phyloP scores from a whole-genome alignment of 2,888 invertebrate genomes.

The Eutolmus rufibarbis region DNA sequence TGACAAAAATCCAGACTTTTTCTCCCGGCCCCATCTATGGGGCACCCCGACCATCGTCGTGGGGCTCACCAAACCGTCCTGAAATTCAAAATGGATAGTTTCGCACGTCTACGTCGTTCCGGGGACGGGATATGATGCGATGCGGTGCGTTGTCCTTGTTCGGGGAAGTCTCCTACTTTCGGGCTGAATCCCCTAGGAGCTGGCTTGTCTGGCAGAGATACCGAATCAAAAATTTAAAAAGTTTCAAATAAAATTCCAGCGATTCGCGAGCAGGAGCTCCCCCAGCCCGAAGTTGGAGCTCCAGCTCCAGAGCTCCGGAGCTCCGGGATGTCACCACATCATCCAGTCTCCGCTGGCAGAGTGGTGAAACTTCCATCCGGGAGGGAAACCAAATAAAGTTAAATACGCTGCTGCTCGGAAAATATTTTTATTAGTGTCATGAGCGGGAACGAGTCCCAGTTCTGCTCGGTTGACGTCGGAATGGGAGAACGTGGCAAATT shows the following conservation, averaged over 20 bases:
- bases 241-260: constrained; percentile 30
- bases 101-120: not conserved
- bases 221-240: constrained; percentile 39
- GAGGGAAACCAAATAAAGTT: constrained; percentile 33
- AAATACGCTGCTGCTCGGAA: constrained; percentile 25
- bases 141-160: constrained; percentile 4
- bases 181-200: not conserved
- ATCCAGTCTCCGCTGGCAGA: not conserved
- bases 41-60: not conserved
- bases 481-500: not conserved
- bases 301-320: not conserved
- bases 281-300: not conserved
- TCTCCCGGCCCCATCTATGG: not conserved
- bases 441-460: not conserved
- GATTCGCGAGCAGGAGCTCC: not conserved
- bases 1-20: not conserved
- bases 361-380: not conserved
- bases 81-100: constrained; percentile 14
- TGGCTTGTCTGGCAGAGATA: not conserved
- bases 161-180: not conserved
- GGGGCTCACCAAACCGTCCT: not conserved
- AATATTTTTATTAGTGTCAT: constrained; percentile 40
- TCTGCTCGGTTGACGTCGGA: not conserved
- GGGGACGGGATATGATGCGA: not conserved
- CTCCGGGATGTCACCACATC: not conserved